Percentiles rank a stretch among this genome's conserved stretches.
These are phyloP conservation scores for Mimas tiliae DNA, from an alignment of 2,888 invertebrate genomes.

Conservation along the genomic window DNA sequence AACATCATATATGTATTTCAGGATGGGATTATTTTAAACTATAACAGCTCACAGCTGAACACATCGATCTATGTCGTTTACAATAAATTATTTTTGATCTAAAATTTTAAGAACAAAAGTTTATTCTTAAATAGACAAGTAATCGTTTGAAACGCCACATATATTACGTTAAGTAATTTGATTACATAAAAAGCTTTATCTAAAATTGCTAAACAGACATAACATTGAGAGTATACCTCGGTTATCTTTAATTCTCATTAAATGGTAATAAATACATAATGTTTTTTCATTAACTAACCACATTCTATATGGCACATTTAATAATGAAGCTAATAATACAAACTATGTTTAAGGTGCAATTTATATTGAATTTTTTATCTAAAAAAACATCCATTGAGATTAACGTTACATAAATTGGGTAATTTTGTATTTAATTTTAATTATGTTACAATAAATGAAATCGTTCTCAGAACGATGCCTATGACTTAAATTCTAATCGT, in stretches of 20 bases:
- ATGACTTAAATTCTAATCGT: slow-evolving; percentile 10
- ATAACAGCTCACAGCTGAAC: slow-evolving; percentile 72
- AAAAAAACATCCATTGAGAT: slow-evolving; percentile 19
- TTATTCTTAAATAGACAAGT: slow-evolving; percentile 24
- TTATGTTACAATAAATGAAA: neutral
- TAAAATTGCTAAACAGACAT: slow-evolving; percentile 40
- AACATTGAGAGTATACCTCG: slow-evolving; percentile 36
- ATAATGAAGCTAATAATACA: slow-evolving; percentile 24
- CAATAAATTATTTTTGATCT: slow-evolving; percentile 33
- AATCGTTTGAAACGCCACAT: slow-evolving; percentile 62
- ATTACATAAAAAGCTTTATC: slow-evolving; percentile 51
- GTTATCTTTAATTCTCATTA: slow-evolving; percentile 28
- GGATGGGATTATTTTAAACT: slow-evolving; percentile 44
- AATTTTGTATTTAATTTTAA: neutral
- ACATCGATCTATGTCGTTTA: slow-evolving; percentile 46
- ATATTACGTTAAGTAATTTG: slow-evolving; percentile 49
- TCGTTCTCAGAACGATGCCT: slow-evolving; percentile 8
- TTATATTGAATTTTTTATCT: slow-evolving; percentile 19
- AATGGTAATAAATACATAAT: slow-evolving; percentile 37
- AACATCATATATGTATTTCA: slow-evolving; percentile 65
- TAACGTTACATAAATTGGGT: slow-evolving; percentile 1
- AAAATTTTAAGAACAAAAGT: slow-evolving; percentile 39
- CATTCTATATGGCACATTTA: slow-evolving; percentile 56
- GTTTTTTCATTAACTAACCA: slow-evolving; percentile 39
- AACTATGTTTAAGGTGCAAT: slow-evolving; percentile 12